Base-by-base conservation (phyloP, 2,888 invertebrate species). In the Stenolophus ochropezus region DNA sequence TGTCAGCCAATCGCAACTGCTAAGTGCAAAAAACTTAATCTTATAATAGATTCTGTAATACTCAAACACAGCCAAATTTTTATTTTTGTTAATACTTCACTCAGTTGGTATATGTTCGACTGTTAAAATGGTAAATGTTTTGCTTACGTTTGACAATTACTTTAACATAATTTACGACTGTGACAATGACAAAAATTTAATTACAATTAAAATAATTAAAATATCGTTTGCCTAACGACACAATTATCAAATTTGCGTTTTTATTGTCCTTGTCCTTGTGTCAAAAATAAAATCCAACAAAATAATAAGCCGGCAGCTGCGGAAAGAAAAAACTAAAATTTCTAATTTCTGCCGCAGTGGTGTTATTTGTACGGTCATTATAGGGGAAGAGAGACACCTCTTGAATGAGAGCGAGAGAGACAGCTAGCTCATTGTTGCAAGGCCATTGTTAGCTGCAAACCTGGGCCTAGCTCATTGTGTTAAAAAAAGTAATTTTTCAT, bases 401-500 rank as follows among this genome's bases (percentile, higher is more conserved):
- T 5, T 11, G 25, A 53, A 53, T 25, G 25, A 51, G 76, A 33
- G 33, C 14, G 33, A 76, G 20, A 20, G 42, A 56, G 76, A 76
- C 11, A 58, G 23, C 16, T 21, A 79, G n/a, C 27, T 51, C 53
- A 79, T 79, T 79, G 79, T 79, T 79, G 69, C 79, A 65, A 78
- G 23, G 42, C 51, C 49, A 65, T 79, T 79, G 79, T 79, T 47
- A 21, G 25, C 23, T 20, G 78, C 65, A 58, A 33, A 42, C 58
- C 33, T 56, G 11, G 33, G 53, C 33, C 51, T 18, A 65, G 20
- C 27, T 58, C 69, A 65, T 84, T 83, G 81, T 84, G 82, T 82
- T 83, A 83, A 84, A 84, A 86, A 84, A 85, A 84, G 85, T 85
- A 84, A 83, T 85, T 86, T 86, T 86, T 85, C 85, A 86, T 86